A percentile compares a stretch with the other conserved stretches of the same genome.
Evolutionary conservation across 2,797 vertebrate genomes (phyloP).

Genomic region (Hippoglossus hippoglossus): DNA sequence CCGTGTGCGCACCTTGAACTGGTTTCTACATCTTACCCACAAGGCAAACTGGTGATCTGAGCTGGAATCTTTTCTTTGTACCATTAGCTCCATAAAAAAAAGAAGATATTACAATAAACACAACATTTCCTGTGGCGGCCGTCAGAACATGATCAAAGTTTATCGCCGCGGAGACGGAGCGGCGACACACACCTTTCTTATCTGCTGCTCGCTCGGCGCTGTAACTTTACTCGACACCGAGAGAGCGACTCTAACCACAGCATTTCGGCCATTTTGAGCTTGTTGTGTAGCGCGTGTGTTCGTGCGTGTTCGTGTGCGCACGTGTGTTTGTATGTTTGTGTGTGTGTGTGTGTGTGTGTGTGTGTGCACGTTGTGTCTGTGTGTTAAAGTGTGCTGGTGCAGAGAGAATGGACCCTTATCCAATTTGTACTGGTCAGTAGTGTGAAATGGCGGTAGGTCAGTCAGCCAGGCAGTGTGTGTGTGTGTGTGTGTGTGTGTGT

Average conservation of each 20-base stretch:
- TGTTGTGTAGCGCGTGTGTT: conserved; percentile 41
- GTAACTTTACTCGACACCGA: conserved; percentile 51
- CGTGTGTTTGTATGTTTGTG: conserved; percentile 22
- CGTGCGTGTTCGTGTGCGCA: conserved; percentile 7
- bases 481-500: conserved; percentile 23
- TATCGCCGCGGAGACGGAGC: too few species aligned
- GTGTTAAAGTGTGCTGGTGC: conserved; percentile 78
- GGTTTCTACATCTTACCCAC: too few species aligned
- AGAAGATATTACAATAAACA: too few species aligned
- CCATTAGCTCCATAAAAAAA: too few species aligned
- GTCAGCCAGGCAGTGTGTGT: conserved; percentile 62
- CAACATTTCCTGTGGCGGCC: too few species aligned
- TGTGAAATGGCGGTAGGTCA: conserved; percentile 85
- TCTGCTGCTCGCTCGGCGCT: conserved; percentile 45
- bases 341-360: conserved; percentile 14
- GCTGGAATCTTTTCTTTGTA: too few species aligned
- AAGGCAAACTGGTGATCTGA: too few species aligned
- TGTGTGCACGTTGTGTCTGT: conserved; percentile 59
- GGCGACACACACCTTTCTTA: conserved; percentile 11
- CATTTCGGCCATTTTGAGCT: conserved; percentile 79
- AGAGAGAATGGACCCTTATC: conserved; percentile 86
- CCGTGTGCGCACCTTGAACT: too few species aligned
- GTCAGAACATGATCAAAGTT: too few species aligned
- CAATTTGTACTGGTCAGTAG: conserved; percentile 87
- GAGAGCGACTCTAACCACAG: conserved; percentile 44